phyloP scores from a whole-genome alignment of 2,888 invertebrate species.

The Ochropleura leucogaster region DNA sequence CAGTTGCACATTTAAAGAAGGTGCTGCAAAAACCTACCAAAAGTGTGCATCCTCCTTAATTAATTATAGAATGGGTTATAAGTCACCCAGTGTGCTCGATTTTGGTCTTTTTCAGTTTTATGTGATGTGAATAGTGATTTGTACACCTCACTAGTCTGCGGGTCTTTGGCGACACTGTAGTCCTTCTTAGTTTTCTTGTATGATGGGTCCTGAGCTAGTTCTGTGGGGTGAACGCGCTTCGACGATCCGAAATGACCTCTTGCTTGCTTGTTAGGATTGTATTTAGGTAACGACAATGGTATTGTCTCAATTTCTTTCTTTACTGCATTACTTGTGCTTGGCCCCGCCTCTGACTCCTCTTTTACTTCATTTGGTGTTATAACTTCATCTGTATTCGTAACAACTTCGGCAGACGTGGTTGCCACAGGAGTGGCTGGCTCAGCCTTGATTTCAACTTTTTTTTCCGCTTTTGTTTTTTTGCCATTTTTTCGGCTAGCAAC shows the following conservation, averaged over 20 bases:
- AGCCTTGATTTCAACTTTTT: slow-evolving; percentile 73
- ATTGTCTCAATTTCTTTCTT: slow-evolving; percentile 88
- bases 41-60: slow-evolving; percentile 45
- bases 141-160: slow-evolving; percentile 96
- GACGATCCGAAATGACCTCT: slow-evolving; percentile 86
- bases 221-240: slow-evolving; percentile 82
- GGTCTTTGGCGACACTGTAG: slow-evolving; percentile 97
- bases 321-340: slow-evolving; percentile 76
- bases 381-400: slow-evolving; percentile 61
- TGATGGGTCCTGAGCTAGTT: slow-evolving; percentile 91
- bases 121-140: slow-evolving; percentile 99
- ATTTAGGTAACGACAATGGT: slow-evolving; percentile 85
- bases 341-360: slow-evolving; percentile 79
- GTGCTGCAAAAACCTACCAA: not conserved
- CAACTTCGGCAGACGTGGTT: slow-evolving; percentile 62
- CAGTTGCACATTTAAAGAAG: not conserved
- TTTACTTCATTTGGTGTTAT: slow-evolving; percentile 78
- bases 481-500: slow-evolving; percentile 92
- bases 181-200: slow-evolving; percentile 94
- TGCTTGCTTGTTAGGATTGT: slow-evolving; percentile 83
- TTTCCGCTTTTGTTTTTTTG: slow-evolving; percentile 90
- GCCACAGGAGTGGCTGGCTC: slow-evolving; percentile 70
- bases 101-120: slow-evolving; percentile 95
- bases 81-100: slow-evolving; percentile 98
- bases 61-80: slow-evolving; percentile 98